Evolutionary conservation across 2,113 vertebrate species (phyloP).

Genomic region (Bubalus kerabau): DNA sequence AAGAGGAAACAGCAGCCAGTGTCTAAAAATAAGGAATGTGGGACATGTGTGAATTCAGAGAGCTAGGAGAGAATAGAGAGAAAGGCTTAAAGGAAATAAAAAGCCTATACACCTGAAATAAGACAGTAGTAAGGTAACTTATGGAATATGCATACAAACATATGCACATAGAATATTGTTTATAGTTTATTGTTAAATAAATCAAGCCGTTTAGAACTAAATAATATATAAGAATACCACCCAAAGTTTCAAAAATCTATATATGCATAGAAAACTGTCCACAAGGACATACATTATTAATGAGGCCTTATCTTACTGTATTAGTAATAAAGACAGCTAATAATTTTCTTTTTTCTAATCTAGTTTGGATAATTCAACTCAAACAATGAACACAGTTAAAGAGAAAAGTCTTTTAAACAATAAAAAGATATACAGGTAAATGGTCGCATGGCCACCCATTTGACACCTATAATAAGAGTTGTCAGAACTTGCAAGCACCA

Average conservation of each 20-base stretch:
- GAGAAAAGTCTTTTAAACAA: background rate
- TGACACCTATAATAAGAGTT: background rate
- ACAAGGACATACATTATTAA: background rate
- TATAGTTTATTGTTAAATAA: background rate
- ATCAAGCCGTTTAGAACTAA: background rate
- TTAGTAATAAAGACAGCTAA: background rate
- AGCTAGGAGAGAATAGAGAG: background rate
- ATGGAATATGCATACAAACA: background rate
- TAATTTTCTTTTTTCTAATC: background rate
- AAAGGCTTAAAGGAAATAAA: background rate
- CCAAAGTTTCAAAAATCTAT: background rate
- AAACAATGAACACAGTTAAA: background rate
- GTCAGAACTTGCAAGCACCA: background rate
- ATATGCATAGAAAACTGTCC: background rate
- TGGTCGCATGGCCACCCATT: background rate
- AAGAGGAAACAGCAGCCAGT: background rate
- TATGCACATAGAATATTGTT: background rate
- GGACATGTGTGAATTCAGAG: background rate
- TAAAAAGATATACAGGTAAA: background rate
- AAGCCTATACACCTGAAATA: background rate
- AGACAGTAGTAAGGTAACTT: background rate
- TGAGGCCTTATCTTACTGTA: background rate
- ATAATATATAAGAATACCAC: background rate
- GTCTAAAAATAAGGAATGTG: background rate
- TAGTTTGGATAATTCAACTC: background rate